phyloP scores from a whole-genome alignment of 2,797 vertebrate species.

The Argya squamiceps region DNA sequence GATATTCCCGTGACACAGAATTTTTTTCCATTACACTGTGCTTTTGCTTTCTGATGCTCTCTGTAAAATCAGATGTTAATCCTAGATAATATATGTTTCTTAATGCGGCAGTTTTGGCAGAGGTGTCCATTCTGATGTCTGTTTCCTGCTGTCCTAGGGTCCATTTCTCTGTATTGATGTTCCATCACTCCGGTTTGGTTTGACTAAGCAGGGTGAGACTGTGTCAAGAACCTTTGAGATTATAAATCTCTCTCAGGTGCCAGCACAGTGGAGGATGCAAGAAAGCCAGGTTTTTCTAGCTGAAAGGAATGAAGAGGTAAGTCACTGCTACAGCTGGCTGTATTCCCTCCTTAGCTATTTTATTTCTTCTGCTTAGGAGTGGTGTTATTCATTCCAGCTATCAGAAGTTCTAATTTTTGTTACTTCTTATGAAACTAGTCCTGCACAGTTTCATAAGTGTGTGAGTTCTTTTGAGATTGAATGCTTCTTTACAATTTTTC shows the following conservation, averaged over 20 bases:
- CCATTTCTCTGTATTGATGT: slow-evolving; percentile 77
- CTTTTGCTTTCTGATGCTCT: neutral
- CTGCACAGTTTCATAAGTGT: neutral
- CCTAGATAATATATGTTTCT: neutral
- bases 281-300: slow-evolving; percentile 75
- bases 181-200: slow-evolving; percentile 85
- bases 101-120: neutral
- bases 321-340: neutral
- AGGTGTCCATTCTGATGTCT: neutral
- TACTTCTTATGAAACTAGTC: neutral
- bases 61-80: neutral
- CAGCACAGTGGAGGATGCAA: slow-evolving; percentile 83
- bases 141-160: slow-evolving; percentile 77
- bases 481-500: neutral
- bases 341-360: neutral
- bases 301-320: slow-evolving; percentile 69
- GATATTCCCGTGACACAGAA: neutral
- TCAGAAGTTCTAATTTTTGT: neutral
- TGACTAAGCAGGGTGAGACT: slow-evolving; percentile 80
- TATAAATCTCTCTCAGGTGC: slow-evolving; percentile 82
- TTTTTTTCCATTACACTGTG: neutral
- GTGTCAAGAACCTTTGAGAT: slow-evolving; percentile 74
- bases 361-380: neutral
- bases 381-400: neutral
- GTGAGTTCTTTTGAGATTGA: neutral